Percentiles rank a stretch among this genome's conserved stretches.
phyloP scores from a whole-genome alignment of 2,113 vertebrate genomes.

The Donacobius atricapilla region DNA sequence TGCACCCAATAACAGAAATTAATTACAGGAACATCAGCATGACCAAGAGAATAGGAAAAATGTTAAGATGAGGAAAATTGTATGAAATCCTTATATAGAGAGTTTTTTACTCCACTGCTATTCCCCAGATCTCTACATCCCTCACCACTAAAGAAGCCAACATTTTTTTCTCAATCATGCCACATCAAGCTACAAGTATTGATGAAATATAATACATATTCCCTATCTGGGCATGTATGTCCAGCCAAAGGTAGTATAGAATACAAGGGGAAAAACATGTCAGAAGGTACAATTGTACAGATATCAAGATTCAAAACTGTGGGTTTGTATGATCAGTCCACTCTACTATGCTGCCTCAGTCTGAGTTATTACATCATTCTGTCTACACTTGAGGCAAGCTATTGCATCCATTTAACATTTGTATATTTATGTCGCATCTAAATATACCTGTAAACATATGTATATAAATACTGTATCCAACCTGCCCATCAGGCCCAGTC shows the following conservation, averaged over 20 bases:
- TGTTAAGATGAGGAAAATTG: background rate
- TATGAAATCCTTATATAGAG: background rate
- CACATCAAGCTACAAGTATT: background rate
- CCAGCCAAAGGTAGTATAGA: background rate
- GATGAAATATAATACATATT: background rate
- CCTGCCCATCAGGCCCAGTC: conserved; percentile 76
- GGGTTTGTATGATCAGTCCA: background rate
- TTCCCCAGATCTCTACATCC: background rate
- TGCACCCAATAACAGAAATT: background rate
- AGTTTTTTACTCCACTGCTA: background rate
- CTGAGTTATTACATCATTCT: conserved; percentile 29
- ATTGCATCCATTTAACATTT: conserved; percentile 38
- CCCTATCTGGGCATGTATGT: background rate
- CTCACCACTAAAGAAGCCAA: background rate
- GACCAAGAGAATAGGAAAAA: background rate
- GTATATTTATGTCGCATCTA: conserved; percentile 67
- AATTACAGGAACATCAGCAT: background rate
- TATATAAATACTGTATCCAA: conserved; percentile 63
- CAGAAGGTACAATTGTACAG: background rate
- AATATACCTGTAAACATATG: conserved; percentile 76
- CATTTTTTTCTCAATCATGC: background rate
- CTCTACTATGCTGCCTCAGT: conserved; percentile 27
- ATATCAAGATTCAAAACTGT: background rate
- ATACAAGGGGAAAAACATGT: background rate
- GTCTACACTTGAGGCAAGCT: background rate